Base-by-base conservation (phyloP, 2,888 invertebrate genomes). In the Acleris holmiana region DNA sequence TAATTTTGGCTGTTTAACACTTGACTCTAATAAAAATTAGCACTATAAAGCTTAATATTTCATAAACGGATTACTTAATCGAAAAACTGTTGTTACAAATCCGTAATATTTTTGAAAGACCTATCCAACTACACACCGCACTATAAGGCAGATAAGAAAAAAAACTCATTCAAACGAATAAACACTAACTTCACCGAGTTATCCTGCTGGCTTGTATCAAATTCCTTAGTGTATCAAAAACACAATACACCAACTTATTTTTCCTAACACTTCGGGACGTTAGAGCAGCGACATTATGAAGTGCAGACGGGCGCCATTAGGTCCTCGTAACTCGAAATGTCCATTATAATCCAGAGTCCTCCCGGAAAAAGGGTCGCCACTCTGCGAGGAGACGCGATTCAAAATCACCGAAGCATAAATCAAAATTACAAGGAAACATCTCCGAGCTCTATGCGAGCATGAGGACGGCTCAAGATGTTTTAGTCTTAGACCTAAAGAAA, bases 371-470 rank as follows among this genome's bases (percentile, higher is more conserved):
- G 79, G 82, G 80, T 82, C 80, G 73, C 69, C 74, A 75, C 64
- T 69, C 72, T 71, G 71, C 72, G 71, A 70, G 72, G 77, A 76
- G 79, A 75, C 77, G 72, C 74, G 76, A 77, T 81, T 79, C 76
- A 77, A 55, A 65, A 55, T 77, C 75, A 76, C 73, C 69, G 69
- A 70, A 71, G 78, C 82, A 85, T 86, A 86, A 86, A 88, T 85
- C 86, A 84, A 84, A 86, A 84, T 82, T 83, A 86, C 85, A 84
- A 76, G 80, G 81, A 85, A 86, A 82, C 83, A 83, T 81, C 81
- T 85, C 78, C 82, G 78, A 79, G 53, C 54, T 65, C 55, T 55
- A 60, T 46, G 53, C 44, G 25, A 46, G 53, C 53, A 44, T 59
- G 54, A 49, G 48, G 17, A 19, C 18, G 4, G 41, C 44, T 8